Percentiles rank a stretch among this genome's conserved stretches.
These are phyloP conservation scores for Tipula confusa DNA, from an alignment of 2,888 invertebrate genomes.

Conservation along the genomic window DNA sequence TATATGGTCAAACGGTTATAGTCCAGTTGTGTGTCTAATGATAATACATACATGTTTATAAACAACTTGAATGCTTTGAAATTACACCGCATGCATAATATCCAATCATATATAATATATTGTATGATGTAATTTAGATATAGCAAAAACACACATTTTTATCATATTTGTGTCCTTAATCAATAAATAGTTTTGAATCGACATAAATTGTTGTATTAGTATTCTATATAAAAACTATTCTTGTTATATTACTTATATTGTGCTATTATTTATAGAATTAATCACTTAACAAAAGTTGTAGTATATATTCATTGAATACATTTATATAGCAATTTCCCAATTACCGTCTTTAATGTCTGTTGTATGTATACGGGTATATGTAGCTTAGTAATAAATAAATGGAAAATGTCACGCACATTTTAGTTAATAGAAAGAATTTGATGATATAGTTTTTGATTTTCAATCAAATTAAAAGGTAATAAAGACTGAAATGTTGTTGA, in stretches of 20 bases:
- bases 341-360: background rate
- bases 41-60: background rate
- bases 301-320: background rate
- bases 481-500: background rate
- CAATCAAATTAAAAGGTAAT: constrained; percentile 20
- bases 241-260: background rate
- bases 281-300: background rate
- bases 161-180: background rate
- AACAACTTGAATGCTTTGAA: background rate
- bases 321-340: background rate
- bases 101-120: background rate
- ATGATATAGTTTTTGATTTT: background rate
- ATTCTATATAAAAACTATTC: background rate
- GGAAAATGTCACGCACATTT: constrained; percentile 14
- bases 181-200: background rate
- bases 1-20: background rate
- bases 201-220: background rate
- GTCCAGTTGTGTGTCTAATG: background rate
- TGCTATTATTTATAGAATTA: background rate
- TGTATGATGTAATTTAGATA: background rate
- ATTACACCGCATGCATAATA: background rate
- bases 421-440: background rate
- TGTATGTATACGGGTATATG: background rate
- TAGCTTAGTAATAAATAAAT: background rate
- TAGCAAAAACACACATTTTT: background rate